These are phyloP conservation scores for Fragum whitleyi DNA, from an alignment of 2,888 invertebrate genomes.

Conservation along the genomic window DNA sequence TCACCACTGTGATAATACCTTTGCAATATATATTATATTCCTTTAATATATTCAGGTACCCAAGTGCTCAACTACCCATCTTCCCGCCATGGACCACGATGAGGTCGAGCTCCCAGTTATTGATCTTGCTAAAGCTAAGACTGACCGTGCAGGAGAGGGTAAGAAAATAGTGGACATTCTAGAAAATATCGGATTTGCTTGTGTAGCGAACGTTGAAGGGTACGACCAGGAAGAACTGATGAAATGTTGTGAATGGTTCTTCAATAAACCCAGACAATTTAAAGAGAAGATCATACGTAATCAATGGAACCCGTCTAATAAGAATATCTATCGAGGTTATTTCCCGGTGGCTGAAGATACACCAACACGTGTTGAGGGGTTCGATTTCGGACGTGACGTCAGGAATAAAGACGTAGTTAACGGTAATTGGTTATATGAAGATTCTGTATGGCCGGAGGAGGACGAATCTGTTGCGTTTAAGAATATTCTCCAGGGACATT, in stretches of 20 bases:
- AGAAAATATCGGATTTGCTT: slow-evolving; percentile 20
- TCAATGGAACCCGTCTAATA: slow-evolving; percentile 21
- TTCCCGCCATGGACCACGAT: background rate
- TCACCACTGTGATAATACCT: no score
- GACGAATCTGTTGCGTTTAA: background rate
- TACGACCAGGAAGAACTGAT: slow-evolving; percentile 19
- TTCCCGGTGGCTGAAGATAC: slow-evolving; percentile 21
- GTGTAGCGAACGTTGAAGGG: slow-evolving; percentile 18
- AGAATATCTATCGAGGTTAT: slow-evolving; percentile 17
- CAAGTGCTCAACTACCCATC: background rate
- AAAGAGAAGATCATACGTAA: slow-evolving; percentile 17
- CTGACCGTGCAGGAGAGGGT: slow-evolving; percentile 3
- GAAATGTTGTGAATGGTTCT: slow-evolving; percentile 20
- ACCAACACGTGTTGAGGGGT: slow-evolving; percentile 14
- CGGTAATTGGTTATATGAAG: slow-evolving; percentile 18
- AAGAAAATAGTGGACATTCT: slow-evolving; percentile 21
- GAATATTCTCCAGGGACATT: slow-evolving; percentile 13
- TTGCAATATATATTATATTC: no score
- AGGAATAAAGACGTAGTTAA: background rate
- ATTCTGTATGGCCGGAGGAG: slow-evolving; percentile 20
- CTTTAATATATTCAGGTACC: no score
- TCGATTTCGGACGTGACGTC: slow-evolving; percentile 27
- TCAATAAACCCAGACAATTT: background rate
- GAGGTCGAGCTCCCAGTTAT: slow-evolving; percentile 10
- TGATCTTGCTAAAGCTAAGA: background rate